phyloP scores from a whole-genome alignment of 2,888 invertebrate species.

The Ichneumon xanthorius region DNA sequence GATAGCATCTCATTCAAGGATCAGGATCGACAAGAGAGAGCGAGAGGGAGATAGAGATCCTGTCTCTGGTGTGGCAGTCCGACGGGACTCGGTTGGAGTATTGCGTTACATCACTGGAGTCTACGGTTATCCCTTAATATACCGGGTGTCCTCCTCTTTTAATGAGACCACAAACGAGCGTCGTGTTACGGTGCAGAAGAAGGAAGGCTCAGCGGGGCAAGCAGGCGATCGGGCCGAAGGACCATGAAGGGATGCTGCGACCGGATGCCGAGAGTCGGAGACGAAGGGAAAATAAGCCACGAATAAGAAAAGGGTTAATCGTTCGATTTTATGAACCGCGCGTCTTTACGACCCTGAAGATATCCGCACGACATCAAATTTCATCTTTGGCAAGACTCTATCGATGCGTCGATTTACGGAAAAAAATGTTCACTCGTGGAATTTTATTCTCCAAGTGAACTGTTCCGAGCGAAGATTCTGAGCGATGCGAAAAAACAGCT shows the following conservation, averaged over 20 bases:
- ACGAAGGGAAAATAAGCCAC: conserved; percentile 37
- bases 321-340: neutral
- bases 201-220: conserved; percentile 40
- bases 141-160: conserved; percentile 80
- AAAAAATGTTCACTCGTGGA: too few species aligned
- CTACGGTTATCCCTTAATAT: conserved; percentile 81
- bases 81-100: conserved; percentile 69
- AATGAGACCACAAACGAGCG: conserved; percentile 81
- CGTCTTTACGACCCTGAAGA: neutral
- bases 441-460: too few species aligned
- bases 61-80: conserved; percentile 35
- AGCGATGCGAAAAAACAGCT: too few species aligned
- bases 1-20: conserved; percentile 82
- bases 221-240: conserved; percentile 9
- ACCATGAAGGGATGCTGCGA: conserved; percentile 30
- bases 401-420: too few species aligned
- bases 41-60: conserved; percentile 31
- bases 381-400: too few species aligned
- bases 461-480: too few species aligned
- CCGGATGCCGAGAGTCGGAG: conserved; percentile 56
- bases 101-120: conserved; percentile 81
- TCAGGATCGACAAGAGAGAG: conserved; percentile 76
- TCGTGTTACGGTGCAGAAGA: conserved; percentile 75
- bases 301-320: neutral
- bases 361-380: too few species aligned